A percentile compares a stretch with the other conserved stretches of the same genome.
Evolutionary conservation across 1,140 invertebrate species (phyloP).

Genomic region (Ceratosolen solmsi): DNA sequence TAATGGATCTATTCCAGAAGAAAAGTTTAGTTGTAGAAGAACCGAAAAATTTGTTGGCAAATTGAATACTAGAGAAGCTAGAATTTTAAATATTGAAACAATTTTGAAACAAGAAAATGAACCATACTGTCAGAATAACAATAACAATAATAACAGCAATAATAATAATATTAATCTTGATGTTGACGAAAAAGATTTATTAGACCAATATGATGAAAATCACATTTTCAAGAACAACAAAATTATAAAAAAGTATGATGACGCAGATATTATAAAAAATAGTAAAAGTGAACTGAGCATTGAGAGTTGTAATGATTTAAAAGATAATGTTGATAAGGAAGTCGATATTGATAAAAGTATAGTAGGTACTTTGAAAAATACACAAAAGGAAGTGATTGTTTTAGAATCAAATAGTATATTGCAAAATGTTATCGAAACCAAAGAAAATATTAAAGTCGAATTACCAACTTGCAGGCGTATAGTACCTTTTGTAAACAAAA

Average conservation of each 20-base stretch:
- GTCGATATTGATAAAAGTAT: not conserved
- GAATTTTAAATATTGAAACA: conserved; percentile 33
- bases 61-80: conserved; percentile 41
- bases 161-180: not conserved
- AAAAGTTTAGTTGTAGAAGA: conserved; percentile 46
- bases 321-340: not conserved
- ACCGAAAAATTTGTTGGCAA: conserved; percentile 45
- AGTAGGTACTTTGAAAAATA: not conserved
- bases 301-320: not conserved
- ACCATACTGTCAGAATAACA: conserved; percentile 9
- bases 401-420: conserved; percentile 1
- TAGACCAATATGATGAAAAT: conserved; percentile 14
- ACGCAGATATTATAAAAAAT: too few relatives aligned
- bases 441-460: conserved; percentile 33
- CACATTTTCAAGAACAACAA: not conserved
- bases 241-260: too few relatives aligned
- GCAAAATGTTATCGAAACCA: conserved; percentile 32
- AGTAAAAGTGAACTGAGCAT: not conserved
- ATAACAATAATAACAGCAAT: not conserved
- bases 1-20: not conserved
- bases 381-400: not conserved
- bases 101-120: conserved; percentile 31
- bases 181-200: not conserved
- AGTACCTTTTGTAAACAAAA: conserved; percentile 40
- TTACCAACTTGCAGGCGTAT: conserved; percentile 23